Evolutionary conservation across 2,797 vertebrate species (phyloP).

Genomic region (Melanotaenia boesemani): DNA sequence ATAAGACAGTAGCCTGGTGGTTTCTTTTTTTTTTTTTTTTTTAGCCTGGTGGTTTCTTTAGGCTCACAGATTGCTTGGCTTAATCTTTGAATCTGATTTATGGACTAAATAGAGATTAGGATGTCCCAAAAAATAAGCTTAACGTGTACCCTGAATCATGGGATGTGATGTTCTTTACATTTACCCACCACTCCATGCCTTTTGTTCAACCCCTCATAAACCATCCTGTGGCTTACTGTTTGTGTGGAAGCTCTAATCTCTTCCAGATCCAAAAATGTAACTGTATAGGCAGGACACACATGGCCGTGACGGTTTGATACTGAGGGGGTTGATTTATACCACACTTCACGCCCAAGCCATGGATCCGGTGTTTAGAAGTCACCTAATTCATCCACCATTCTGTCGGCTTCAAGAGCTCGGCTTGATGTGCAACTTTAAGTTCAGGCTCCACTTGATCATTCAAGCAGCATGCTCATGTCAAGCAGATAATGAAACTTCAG

Average conservation of each 20-base stretch:
- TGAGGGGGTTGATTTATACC: conserved; percentile 63
- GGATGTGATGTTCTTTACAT: conserved; percentile 36
- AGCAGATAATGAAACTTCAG: conserved; percentile 52
- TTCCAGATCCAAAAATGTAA: conserved; percentile 74
- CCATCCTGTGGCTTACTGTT: conserved; percentile 39
- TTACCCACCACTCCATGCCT: conserved; percentile 34
- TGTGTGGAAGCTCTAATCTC: conserved; percentile 63
- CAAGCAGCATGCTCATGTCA: conserved; percentile 50
- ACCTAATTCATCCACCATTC: conserved; percentile 68
- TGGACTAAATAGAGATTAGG: conserved; percentile 48
- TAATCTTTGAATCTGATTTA: conserved; percentile 40
- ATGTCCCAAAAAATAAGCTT: conserved; percentile 50
- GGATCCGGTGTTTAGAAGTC: conserved; percentile 64
- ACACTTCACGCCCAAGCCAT: conserved; percentile 43
- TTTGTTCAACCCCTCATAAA: conserved; percentile 54
- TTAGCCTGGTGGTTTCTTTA: background rate
- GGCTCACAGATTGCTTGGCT: conserved; percentile 6
- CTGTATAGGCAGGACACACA: conserved; percentile 55
- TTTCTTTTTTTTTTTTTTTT: too few species aligned
- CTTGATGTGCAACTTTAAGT: conserved; percentile 43
- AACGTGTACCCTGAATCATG: conserved; percentile 48
- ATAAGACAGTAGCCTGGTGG: conserved; percentile 1
- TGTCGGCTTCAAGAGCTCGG: conserved; percentile 44
- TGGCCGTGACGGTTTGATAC: conserved; percentile 41
- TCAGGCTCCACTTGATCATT: conserved; percentile 51